Evolutionary conservation across 2,888 invertebrate species (phyloP), one percentile per base, ranked within the genome.

Genomic region (Teleogryllus oceanicus): DNA sequence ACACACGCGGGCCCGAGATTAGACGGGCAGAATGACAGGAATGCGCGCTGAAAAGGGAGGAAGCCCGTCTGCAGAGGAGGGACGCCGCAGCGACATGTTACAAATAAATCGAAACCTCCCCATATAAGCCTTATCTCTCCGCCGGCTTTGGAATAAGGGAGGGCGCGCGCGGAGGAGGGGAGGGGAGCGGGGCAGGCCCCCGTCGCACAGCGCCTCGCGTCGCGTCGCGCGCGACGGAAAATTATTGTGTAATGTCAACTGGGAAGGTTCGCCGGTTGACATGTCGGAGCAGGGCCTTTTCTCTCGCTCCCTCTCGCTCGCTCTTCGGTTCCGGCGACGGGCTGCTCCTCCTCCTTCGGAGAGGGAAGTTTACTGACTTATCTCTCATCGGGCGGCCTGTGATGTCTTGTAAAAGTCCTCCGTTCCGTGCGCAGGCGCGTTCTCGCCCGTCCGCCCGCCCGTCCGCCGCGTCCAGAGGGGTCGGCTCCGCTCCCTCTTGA

Each of bases 61-160:
- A 5, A 13, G 62, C 8, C 62, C 13, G 62, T 18, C 62, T 18
- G 62, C 16, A n/a, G n/a, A n/a, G n/a, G 62, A 62, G 62, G 62
- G 62, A 8, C 62, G 37, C 37, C 37, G 37, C 8, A 8, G 1
- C 62, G 62, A 62, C 62, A 62, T 62, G 62, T 62, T 62, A 62
- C 62, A 62, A 62, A 62, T 62, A 62, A 62, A 62, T 62, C 62
- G 62, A 62, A 62, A 62, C 62, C 62, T 62, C 62, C 62, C 62
- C 62, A 62, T 62, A 62, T 62, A 62, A 62, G 62, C 62, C 62
- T 62, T 62, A 62, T 62, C 62, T 62, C 37, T 37, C 37, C 37
- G 37, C 37, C 62, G 11, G 62, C 62, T 62, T 62, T 62, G 62
- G 62, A 62, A 62, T 62, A 62, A 62, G 62, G 62, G n/a, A 62